These are phyloP conservation scores for Saccopteryx bilineata DNA, from an alignment of 2,113 vertebrate species.

Conservation along the genomic window DNA sequence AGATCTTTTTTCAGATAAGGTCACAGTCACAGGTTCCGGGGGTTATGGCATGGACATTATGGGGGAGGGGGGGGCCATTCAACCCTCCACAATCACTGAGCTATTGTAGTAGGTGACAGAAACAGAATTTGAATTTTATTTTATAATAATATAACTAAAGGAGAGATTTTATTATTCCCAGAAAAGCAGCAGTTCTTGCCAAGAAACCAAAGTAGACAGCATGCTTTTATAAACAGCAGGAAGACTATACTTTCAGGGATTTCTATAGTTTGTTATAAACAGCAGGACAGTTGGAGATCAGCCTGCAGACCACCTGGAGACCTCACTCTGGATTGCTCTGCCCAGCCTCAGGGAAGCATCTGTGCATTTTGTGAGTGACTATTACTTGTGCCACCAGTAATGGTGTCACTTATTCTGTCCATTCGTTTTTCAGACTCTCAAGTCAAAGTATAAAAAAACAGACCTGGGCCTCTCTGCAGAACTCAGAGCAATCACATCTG, in stretches of 20 bases:
- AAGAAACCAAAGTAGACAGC: background rate
- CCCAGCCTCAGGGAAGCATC: background rate
- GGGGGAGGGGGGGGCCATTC: background rate
- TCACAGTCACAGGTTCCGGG: background rate
- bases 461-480: background rate
- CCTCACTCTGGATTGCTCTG: accelerated
- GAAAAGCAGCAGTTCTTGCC: background rate
- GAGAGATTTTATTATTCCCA: background rate
- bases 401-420: background rate
- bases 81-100: background rate
- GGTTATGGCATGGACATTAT: background rate
- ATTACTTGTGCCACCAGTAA: background rate
- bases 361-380: background rate
- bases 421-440: background rate
- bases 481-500: accelerated
- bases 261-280: too few relatives aligned
- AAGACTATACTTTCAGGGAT: too few relatives aligned
- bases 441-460: background rate
- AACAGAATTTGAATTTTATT: conserved; percentile 2
- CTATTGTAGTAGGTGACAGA: background rate
- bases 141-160: background rate
- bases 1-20: conserved; percentile 34
- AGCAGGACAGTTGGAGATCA: background rate
- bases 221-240: background rate
- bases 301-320: background rate